A percentile compares a stretch with the other conserved stretches of the same genome.
Evolutionary conservation across 2,797 vertebrate species (phyloP).

Genomic region (Malurus leucopterus): DNA sequence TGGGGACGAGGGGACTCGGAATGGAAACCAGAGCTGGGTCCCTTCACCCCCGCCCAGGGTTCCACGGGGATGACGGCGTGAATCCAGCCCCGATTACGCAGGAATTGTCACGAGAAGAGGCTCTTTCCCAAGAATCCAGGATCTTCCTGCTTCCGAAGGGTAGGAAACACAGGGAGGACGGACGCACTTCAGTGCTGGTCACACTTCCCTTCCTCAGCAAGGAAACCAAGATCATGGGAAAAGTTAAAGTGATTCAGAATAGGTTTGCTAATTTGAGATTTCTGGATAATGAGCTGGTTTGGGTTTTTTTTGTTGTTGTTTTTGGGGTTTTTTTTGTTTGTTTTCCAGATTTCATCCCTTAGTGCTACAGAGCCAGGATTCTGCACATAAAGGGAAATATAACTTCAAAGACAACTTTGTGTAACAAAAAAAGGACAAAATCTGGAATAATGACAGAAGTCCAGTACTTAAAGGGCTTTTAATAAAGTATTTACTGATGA

Average conservation of each 20-base stretch:
- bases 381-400: background rate
- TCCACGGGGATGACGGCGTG: background rate
- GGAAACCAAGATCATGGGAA: background rate
- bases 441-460: background rate
- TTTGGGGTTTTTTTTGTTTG: background rate
- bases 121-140: background rate
- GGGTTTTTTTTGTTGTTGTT: background rate
- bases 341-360: background rate
- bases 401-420: background rate
- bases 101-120: background rate
- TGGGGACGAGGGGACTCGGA: background rate
- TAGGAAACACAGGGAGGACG: background rate
- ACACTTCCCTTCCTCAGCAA: background rate
- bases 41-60: background rate
- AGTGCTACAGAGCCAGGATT: background rate
- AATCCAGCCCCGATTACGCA: background rate
- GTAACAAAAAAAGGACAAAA: background rate
- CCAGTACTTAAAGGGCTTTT: background rate
- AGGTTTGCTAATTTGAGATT: background rate
- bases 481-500: background rate
- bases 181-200: background rate
- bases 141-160: conserved; percentile 24
- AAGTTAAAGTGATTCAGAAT: background rate
- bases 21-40: background rate
- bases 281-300: background rate